These are phyloP conservation scores for Hemitrygon akajei DNA, from an alignment of 2,797 vertebrate genomes.

Conservation along the genomic window DNA sequence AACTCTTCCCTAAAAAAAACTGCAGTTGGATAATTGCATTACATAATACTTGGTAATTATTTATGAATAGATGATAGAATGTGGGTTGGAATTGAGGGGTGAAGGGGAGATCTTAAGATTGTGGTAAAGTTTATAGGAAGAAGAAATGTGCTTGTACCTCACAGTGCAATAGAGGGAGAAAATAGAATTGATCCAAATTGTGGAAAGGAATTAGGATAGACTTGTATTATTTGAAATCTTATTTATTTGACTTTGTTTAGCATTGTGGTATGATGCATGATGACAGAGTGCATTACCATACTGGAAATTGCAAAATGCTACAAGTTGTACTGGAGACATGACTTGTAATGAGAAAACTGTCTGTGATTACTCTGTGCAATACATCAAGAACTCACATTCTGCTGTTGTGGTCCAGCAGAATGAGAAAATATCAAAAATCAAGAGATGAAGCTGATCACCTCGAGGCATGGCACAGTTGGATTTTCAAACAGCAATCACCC, in stretches of 20 bases:
- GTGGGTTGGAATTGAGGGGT: neutral
- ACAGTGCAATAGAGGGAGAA: neutral
- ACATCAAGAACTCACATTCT: neutral
- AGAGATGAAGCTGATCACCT: conserved; percentile 4
- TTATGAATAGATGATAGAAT: neutral
- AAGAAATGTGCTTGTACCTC: no score
- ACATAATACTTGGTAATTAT: neutral
- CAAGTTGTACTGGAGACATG: conserved; percentile 8
- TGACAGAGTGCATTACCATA: conserved; percentile 32
- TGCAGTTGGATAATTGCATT: neutral
- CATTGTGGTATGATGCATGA: conserved; percentile 33
- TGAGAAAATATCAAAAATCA: conserved; percentile 13
- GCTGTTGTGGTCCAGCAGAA: neutral
- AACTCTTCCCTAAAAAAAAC: neutral
- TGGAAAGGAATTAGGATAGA: neutral
- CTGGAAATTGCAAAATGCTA: conserved; percentile 20
- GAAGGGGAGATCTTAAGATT: neutral
- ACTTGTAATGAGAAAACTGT: conserved; percentile 29
- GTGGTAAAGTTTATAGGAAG: neutral
- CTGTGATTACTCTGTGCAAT: conserved; percentile 22
- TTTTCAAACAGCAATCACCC: neutral
- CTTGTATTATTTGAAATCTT: neutral
- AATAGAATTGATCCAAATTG: neutral
- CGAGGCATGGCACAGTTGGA: neutral
- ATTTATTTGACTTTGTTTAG: conserved; percentile 28